A percentile compares a stretch with the other conserved stretches of the same genome.
Conservation (phyloP, 2,113 vertebrate species). For the Serilophus lunatus region DNA sequence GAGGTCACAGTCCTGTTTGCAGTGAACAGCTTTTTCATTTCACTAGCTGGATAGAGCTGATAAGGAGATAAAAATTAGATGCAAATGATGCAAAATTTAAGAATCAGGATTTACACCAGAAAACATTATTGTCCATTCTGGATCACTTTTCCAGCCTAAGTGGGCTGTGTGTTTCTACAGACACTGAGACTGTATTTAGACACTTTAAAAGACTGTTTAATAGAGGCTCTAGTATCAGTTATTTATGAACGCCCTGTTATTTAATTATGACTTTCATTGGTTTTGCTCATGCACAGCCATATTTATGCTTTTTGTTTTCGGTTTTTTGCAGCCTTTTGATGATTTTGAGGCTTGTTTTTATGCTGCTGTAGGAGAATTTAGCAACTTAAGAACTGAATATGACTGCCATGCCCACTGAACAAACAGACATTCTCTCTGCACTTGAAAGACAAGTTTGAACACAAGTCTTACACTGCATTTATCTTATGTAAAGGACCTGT, state of each 20-base stretch:
- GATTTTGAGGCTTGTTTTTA: conserved; percentile 84
- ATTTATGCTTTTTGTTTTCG: neutral
- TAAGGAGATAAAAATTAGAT: neutral
- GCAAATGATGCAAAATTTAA: neutral
- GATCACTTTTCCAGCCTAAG: neutral
- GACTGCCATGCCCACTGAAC: neutral
- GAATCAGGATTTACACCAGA: neutral
- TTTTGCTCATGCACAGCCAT: neutral
- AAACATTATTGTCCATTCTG: neutral
- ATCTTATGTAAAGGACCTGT: neutral
- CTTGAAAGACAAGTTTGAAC: conserved; percentile 26
- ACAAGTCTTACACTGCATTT: neutral
- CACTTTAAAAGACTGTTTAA: neutral
- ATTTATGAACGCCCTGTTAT: neutral
- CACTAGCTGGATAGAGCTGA: neutral
- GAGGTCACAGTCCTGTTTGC: neutral
- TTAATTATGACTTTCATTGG: neutral
- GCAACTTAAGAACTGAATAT: neutral
- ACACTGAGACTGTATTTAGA: neutral
- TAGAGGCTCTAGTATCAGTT: neutral
- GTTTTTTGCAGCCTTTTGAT: conserved; percentile 83
- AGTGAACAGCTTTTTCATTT: neutral
- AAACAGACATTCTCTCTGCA: neutral
- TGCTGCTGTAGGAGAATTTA: conserved; percentile 62
- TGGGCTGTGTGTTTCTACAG: neutral